phyloP scores from a whole-genome alignment of 2,797 vertebrate species.

The Furcifer pardalis region DNA sequence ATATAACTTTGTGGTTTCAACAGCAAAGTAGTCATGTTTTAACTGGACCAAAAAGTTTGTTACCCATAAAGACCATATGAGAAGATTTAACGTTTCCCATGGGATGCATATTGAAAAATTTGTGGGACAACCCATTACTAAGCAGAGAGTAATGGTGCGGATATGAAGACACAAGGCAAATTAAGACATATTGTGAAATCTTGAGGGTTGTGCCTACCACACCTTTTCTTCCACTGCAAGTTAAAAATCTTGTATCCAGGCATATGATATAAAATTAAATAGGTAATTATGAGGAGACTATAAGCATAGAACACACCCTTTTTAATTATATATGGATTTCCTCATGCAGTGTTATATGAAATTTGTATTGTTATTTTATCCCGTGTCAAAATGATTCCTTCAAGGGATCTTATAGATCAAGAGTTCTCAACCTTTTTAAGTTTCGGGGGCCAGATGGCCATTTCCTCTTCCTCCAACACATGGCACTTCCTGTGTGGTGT shows the following conservation, averaged over 20 bases:
- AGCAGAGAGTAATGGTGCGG: neutral
- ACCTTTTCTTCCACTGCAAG: conserved; percentile 14
- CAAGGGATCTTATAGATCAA: conserved; percentile 12
- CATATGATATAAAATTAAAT: conserved; percentile 34
- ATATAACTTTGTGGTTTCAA: conserved; percentile 8
- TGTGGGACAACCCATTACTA: neutral
- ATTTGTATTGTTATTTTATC: conserved; percentile 4
- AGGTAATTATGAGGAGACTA: neutral
- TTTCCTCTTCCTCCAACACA: no score
- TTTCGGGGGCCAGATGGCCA: no score
- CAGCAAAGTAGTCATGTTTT: neutral
- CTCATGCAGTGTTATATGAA: conserved; percentile 8
- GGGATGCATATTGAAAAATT: neutral
- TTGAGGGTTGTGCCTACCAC: conserved; percentile 14
- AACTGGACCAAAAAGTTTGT: neutral
- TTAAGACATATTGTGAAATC: conserved; percentile 5
- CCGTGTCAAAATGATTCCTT: conserved; percentile 9
- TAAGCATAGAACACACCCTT: conserved; percentile 21
- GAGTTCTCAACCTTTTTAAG: no score
- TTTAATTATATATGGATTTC: conserved; percentile 18
- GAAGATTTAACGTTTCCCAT: neutral
- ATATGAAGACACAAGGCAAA: conserved; percentile 1
- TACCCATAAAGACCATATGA: neutral
- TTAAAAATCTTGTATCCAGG: conserved; percentile 2
- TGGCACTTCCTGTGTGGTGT: no score